These are phyloP conservation scores for Catharus bicknelli DNA, from an alignment of 2,113 vertebrate species.

Conservation along the genomic window DNA sequence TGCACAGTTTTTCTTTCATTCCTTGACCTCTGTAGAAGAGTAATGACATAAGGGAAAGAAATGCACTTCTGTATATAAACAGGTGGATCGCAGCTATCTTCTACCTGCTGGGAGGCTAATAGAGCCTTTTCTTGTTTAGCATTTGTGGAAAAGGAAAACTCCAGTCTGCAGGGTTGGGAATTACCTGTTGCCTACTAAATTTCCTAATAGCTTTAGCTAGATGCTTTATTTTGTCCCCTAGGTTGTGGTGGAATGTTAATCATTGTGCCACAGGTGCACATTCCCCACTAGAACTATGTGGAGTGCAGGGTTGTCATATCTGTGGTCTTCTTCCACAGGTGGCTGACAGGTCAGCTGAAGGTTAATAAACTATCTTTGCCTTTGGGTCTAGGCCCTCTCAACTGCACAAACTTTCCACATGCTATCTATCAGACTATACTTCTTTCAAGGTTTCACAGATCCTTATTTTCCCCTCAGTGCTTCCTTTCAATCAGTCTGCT, in stretches of 20 bases:
- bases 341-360: neutral
- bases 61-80: neutral
- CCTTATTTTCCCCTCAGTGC: neutral
- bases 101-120: neutral
- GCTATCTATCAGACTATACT: neutral
- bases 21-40: neutral
- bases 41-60: neutral
- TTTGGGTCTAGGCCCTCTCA: neutral
- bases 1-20: neutral
- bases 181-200: neutral
- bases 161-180: neutral
- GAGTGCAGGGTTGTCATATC: neutral
- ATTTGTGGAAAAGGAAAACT: neutral
- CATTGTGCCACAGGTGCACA: neutral
- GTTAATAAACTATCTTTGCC: neutral
- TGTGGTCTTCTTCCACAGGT: neutral
- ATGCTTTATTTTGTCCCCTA: neutral
- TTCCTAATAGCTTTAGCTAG: neutral
- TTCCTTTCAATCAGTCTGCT: neutral
- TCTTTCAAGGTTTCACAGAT: neutral
- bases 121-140: neutral
- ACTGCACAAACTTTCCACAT: neutral
- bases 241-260: neutral
- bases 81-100: neutral
- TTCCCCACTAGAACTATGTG: neutral